Evolutionary conservation across 2,888 invertebrate genomes (phyloP).

Genomic region (Tanytarsus gracilentus): DNA sequence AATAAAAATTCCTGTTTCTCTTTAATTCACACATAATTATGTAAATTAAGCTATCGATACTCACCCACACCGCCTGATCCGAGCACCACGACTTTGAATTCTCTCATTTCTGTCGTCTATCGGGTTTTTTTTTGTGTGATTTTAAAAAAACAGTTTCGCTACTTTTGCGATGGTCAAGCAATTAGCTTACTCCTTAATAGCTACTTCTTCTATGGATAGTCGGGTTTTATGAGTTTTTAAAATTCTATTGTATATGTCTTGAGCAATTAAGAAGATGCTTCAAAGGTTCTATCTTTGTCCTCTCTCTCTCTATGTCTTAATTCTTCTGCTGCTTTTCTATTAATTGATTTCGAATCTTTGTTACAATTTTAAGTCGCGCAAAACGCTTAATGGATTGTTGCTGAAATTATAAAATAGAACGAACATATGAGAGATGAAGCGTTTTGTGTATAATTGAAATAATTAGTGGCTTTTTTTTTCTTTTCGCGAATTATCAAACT

Average conservation of each 20-base stretch:
- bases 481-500: constrained; percentile 26
- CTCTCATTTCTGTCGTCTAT: constrained; percentile 76
- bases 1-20: no score
- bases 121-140: background rate
- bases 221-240: no score
- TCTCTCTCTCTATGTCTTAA: background rate
- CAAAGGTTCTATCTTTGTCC: background rate
- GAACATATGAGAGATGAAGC: constrained; percentile 3
- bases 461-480: constrained; percentile 27
- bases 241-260: no score
- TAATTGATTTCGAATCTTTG: background rate
- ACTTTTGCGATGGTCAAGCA: no score
- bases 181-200: no score
- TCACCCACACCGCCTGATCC: constrained; percentile 97
- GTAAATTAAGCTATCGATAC: background rate
- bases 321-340: background rate
- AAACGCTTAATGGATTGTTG: background rate
- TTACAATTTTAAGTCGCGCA: constrained; percentile 10
- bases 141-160: no score
- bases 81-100: constrained; percentile 99
- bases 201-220: no score
- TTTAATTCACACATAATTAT: no score
- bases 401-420: background rate
- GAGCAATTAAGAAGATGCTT: no score
- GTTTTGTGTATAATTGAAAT: constrained; percentile 22